Percentiles rank a stretch among this genome's conserved stretches.
phyloP scores from a whole-genome alignment of 2,888 invertebrate genomes.

The Bombylius major region DNA sequence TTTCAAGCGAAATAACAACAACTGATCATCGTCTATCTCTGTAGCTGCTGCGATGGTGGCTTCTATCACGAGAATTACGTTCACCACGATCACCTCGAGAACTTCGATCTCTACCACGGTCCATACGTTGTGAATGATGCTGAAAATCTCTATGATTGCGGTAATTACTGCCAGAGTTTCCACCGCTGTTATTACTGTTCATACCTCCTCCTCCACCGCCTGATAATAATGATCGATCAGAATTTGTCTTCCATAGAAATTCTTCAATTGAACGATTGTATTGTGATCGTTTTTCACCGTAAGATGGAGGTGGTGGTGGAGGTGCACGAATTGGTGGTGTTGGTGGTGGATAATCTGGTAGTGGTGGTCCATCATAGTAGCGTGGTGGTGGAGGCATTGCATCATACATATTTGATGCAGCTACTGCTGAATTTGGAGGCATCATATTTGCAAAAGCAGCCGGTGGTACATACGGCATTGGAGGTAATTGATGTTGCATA shows the following conservation, averaged over 20 bases:
- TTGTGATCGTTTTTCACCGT: conserved; percentile 54
- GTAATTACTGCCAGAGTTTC: conserved; percentile 22
- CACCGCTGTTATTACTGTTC: conserved; percentile 7
- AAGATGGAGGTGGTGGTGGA: conserved; percentile 36
- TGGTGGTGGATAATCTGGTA: conserved; percentile 59
- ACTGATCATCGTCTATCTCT: conserved; percentile 22
- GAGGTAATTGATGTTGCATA: conserved; percentile 75
- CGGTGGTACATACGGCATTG: conserved; percentile 72
- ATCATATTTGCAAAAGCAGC: conserved; percentile 46
- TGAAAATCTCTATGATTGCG: conserved; percentile 24
- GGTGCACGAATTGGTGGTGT: conserved; percentile 34
- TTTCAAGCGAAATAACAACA: background rate
- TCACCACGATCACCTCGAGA: conserved; percentile 34
- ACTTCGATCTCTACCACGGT: conserved; percentile 27
- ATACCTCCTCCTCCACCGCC: conserved; percentile 16
- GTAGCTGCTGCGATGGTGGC: conserved; percentile 21
- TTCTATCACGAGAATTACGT: conserved; percentile 38
- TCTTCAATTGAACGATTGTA: conserved; percentile 85
- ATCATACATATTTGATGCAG: conserved; percentile 39
- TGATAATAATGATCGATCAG: conserved; percentile 13
- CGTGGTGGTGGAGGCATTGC: conserved; percentile 61
- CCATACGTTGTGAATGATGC: conserved; percentile 26
- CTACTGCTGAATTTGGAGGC: conserved; percentile 41
- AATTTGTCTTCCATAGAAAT: conserved; percentile 59
- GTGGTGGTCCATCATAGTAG: conserved; percentile 66